phyloP scores from a whole-genome alignment of 1,140 invertebrate genomes.

The Melitaea cinxia region DNA sequence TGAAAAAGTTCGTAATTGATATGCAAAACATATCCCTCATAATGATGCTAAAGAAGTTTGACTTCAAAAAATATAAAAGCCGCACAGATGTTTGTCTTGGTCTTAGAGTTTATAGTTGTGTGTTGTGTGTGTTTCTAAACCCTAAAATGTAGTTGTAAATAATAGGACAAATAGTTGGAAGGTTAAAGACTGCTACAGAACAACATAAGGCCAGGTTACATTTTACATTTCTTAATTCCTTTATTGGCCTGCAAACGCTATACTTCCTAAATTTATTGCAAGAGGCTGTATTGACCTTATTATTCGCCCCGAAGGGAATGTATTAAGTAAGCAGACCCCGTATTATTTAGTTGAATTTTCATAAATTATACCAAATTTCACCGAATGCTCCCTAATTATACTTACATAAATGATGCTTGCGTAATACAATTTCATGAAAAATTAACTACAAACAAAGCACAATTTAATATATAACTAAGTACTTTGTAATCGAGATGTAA shows the following conservation, averaged over 20 bases:
- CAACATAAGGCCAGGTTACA: conserved; percentile 3
- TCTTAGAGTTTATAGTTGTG: too few relatives aligned
- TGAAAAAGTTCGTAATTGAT: too few relatives aligned
- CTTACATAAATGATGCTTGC: conserved; percentile 3
- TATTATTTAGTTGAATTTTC: conserved; percentile 26
- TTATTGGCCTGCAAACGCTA: conserved; percentile 34
- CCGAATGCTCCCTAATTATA: conserved; percentile 10
- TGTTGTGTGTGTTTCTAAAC: too few relatives aligned
- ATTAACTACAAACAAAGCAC: neutral
- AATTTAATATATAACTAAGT: neutral
- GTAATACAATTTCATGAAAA: conserved; percentile 2
- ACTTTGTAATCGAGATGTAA: too few relatives aligned
- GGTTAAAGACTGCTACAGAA: too few relatives aligned
- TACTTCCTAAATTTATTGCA: conserved; percentile 36
- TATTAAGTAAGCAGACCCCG: conserved; percentile 31
- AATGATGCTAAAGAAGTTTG: too few relatives aligned
- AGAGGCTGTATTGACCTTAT: conserved; percentile 16
- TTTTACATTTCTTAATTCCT: conserved; percentile 29
- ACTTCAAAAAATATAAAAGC: too few relatives aligned
- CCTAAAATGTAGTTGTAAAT: too few relatives aligned
- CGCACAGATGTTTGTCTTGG: too few relatives aligned
- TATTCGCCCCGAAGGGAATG: conserved; percentile 16
- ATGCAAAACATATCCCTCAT: too few relatives aligned
- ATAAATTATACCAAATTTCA: conserved; percentile 22
- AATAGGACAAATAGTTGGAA: too few relatives aligned